phyloP scores from a whole-genome alignment of 2,797 vertebrate species.

The Lemur catta region DNA sequence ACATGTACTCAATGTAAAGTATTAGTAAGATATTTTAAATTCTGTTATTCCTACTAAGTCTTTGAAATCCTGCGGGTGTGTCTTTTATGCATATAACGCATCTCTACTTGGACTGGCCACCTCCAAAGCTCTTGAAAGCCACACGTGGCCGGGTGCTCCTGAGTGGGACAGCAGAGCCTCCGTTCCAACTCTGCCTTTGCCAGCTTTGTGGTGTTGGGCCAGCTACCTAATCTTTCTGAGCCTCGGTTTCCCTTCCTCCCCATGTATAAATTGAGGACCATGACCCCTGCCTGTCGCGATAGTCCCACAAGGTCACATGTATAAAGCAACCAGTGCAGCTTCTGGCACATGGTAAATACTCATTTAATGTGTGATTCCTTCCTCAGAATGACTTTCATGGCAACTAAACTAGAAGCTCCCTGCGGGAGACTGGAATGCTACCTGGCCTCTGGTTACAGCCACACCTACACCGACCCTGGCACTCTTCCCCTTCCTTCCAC shows the following conservation, averaged over 20 bases:
- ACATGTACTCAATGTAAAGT: neutral
- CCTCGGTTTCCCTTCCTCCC: neutral
- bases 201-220: neutral
- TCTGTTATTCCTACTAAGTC: neutral
- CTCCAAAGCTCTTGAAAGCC: neutral
- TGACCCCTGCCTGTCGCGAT: rapidly evolving
- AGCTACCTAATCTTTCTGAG: neutral
- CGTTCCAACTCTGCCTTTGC: neutral
- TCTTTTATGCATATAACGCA: rapidly evolving
- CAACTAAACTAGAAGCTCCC: neutral
- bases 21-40: neutral
- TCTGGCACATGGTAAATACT: neutral
- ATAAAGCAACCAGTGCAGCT: neutral
- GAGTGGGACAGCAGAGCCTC: neutral
- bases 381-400: neutral
- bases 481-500: neutral
- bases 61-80: neutral
- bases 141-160: neutral
- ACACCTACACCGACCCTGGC: rapidly evolving
- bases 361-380: neutral
- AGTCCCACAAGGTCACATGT: neutral
- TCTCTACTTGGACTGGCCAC: neutral
- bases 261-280: neutral
- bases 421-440: neutral
- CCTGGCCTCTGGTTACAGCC: neutral